These are phyloP conservation scores for Corythaixoides concolor DNA, from an alignment of 2,113 vertebrate genomes.

Conservation along the genomic window DNA sequence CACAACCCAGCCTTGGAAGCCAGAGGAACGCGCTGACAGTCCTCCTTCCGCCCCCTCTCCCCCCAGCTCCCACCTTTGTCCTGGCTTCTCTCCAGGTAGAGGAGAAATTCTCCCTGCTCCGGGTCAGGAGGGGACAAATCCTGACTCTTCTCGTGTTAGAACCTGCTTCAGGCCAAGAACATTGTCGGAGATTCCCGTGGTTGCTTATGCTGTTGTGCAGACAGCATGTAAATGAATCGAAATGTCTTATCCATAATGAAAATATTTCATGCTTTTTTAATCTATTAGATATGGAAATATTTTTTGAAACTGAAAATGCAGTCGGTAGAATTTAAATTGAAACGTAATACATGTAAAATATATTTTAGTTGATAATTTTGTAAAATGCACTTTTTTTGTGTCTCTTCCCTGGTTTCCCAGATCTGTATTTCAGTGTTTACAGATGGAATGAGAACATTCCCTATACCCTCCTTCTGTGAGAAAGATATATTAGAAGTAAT, in stretches of 20 bases:
- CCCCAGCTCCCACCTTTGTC: not conserved
- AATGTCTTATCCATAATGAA: constrained; percentile 68
- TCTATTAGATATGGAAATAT: constrained; percentile 85
- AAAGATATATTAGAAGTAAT: constrained; percentile 86
- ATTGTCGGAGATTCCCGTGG: constrained; percentile 13
- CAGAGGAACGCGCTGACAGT: not conserved
- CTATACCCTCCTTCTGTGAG: constrained; percentile 78
- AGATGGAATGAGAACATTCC: constrained; percentile 81
- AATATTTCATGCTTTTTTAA: constrained; percentile 81
- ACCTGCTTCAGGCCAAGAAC: constrained; percentile 56
- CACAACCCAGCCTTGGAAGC: not conserved
- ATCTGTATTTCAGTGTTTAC: constrained; percentile 88
- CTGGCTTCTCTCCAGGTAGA: not conserved
- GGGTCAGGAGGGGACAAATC: constrained; percentile 1
- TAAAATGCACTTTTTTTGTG: constrained; percentile 87
- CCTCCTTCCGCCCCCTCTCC: not conserved
- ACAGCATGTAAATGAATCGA: constrained; percentile 69
- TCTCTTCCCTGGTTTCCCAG: constrained; percentile 81
- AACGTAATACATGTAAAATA: constrained; percentile 83
- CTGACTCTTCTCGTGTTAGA: not conserved
- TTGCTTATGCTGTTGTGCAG: constrained; percentile 62
- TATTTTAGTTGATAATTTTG: constrained; percentile 89
- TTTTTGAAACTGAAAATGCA: constrained; percentile 83
- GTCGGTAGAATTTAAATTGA: constrained; percentile 82
- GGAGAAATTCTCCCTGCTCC: not conserved